These are phyloP conservation scores for Antrozous pallidus DNA, from an alignment of 2,797 vertebrate species.

Conservation along the genomic window DNA sequence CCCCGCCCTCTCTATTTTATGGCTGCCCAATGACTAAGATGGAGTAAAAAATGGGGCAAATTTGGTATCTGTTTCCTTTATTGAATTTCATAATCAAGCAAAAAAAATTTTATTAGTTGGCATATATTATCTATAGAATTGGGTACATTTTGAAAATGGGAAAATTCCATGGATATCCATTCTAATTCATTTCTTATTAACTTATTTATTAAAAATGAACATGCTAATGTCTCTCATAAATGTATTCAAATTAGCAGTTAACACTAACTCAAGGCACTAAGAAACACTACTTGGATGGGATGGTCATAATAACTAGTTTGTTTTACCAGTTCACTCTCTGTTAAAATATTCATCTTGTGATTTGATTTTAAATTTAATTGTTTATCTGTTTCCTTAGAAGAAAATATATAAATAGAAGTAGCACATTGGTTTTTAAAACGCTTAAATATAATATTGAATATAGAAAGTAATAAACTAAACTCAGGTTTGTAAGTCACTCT, in stretches of 20 bases:
- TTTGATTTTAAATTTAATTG: constrained; percentile 25
- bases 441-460: neutral
- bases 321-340: neutral
- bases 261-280: neutral
- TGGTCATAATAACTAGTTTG: neutral
- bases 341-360: neutral
- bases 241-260: neutral
- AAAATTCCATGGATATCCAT: neutral
- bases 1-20: neutral
- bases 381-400: neutral
- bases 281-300: neutral
- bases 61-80: neutral
- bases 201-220: neutral
- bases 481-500: neutral
- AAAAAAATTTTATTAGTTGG: neutral
- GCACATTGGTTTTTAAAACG: neutral
- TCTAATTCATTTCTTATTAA: neutral
- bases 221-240: neutral
- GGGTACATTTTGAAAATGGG: neutral
- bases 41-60: neutral
- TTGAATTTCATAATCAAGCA: neutral
- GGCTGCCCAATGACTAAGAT: neutral
- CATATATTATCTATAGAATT: neutral
- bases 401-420: neutral
- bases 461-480: neutral